Conservation (phyloP, 2,888 invertebrate genomes). For the Megastigmus dorsalis region DNA sequence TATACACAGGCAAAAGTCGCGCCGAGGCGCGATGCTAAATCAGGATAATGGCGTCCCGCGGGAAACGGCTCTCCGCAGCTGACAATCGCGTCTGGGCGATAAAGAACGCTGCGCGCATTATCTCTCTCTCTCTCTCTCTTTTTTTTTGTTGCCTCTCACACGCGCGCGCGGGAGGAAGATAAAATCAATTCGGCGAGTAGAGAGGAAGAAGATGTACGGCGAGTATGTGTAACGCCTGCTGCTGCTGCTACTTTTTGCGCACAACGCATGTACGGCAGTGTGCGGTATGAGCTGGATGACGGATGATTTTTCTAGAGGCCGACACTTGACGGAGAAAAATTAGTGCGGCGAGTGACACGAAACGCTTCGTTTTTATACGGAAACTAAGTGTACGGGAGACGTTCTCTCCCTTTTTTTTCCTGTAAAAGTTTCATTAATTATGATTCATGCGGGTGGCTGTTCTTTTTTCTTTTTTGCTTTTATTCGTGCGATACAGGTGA, state of each 20-base stretch:
- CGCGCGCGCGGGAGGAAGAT: constrained; percentile 10
- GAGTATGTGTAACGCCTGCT: too few species aligned
- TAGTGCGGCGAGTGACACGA: not conserved
- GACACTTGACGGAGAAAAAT: constrained; percentile 36
- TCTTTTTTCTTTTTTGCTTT: too few species aligned
- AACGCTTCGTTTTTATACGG: not conserved
- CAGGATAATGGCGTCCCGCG: constrained; percentile 70
- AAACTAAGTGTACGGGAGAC: not conserved
- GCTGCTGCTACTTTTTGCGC: not conserved
- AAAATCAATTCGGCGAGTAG: constrained; percentile 36
- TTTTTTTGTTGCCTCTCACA: too few species aligned
- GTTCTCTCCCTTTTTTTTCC: constrained; percentile 15
- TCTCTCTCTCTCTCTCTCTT: not conserved
- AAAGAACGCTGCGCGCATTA: constrained; percentile 52
- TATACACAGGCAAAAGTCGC: not conserved
- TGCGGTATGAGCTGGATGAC: constrained; percentile 11
- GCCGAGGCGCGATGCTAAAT: constrained; percentile 62
- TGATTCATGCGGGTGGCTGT: too few species aligned
- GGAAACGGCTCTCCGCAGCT: constrained; percentile 54
- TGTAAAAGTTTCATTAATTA: constrained; percentile 26
- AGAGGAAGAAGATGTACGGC: not conserved
- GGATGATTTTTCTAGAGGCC: constrained; percentile 28
- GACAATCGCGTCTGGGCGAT: constrained; percentile 64
- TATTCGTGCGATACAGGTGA: too few species aligned
- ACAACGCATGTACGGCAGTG: too few species aligned